Percentiles rank a stretch among this genome's conserved stretches.
Evolutionary conservation across 1,140 invertebrate species (phyloP).

Genomic region (Palaemon carinicauda): DNA sequence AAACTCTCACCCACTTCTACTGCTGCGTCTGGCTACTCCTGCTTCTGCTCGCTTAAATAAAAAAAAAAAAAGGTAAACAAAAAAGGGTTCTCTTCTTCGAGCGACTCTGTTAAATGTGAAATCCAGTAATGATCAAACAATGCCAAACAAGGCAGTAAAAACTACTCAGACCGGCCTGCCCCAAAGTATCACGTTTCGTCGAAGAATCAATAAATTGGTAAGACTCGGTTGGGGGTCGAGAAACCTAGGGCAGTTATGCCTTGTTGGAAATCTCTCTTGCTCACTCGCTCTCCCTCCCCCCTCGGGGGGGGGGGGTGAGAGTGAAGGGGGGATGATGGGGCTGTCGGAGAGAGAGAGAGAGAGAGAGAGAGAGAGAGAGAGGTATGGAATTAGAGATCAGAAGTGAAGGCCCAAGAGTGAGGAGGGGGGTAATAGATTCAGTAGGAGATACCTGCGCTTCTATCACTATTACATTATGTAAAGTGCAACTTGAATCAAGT

Average conservation of each 20-base stretch:
- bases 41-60: background rate
- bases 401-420: background rate
- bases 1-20: too few relatives aligned
- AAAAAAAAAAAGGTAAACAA: background rate
- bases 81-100: background rate
- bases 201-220: conserved; percentile 7
- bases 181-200: conserved; percentile 12
- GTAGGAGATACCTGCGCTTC: too few relatives aligned
- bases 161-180: background rate
- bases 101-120: background rate
- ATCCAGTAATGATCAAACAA: conserved; percentile 12
- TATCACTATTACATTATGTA: too few relatives aligned
- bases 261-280: too few relatives aligned
- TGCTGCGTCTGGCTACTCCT: too few relatives aligned
- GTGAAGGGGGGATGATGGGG: conserved; percentile 6
- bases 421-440: too few relatives aligned
- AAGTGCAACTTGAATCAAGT: too few relatives aligned
- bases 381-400: background rate
- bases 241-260: background rate
- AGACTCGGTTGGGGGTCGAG: background rate
- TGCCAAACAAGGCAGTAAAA: conserved; percentile 2
- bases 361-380: background rate
- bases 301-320: background rate
- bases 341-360: conserved; percentile 5
- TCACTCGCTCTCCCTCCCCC: background rate